Conservation (phyloP, 2,113 vertebrate genomes). For the Zosterops japonicus region DNA sequence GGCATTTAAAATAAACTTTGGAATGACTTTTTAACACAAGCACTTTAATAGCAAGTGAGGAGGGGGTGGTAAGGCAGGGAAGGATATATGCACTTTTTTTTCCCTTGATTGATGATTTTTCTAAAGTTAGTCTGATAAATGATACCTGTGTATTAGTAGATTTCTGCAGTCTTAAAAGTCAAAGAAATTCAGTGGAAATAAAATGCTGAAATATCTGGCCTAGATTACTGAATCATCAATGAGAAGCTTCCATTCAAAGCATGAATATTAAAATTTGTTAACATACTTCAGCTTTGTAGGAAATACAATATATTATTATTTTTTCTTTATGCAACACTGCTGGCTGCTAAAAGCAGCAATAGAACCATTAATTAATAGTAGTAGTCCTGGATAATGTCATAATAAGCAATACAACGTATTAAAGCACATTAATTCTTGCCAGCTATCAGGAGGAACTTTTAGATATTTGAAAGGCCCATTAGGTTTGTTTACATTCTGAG, state of each 20-base stretch:
- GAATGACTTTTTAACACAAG: not conserved
- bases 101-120: not conserved
- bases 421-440: conserved; percentile 26
- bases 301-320: not conserved
- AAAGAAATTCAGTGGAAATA: not conserved
- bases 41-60: not conserved
- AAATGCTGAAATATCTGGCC: not conserved
- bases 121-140: not conserved
- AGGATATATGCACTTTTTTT: not conserved
- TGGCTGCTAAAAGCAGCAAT: not conserved
- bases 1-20: conserved; percentile 28
- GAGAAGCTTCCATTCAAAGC: not conserved
- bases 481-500: conserved; percentile 37
- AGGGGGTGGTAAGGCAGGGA: not conserved
- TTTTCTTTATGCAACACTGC: not conserved
- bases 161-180: not conserved
- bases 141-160: not conserved
- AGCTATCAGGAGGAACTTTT: conserved; percentile 35
- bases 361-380: conserved; percentile 51
- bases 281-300: not conserved
- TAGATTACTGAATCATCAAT: not conserved
- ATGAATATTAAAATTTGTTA: not conserved
- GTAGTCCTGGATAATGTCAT: conserved; percentile 29
- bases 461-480: conserved; percentile 35
- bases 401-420: conserved; percentile 18